Evolutionary conservation across 2,113 vertebrate genomes (phyloP), one percentile per base, ranked within the genome.

Genomic region (Trichechus manatus): DNA sequence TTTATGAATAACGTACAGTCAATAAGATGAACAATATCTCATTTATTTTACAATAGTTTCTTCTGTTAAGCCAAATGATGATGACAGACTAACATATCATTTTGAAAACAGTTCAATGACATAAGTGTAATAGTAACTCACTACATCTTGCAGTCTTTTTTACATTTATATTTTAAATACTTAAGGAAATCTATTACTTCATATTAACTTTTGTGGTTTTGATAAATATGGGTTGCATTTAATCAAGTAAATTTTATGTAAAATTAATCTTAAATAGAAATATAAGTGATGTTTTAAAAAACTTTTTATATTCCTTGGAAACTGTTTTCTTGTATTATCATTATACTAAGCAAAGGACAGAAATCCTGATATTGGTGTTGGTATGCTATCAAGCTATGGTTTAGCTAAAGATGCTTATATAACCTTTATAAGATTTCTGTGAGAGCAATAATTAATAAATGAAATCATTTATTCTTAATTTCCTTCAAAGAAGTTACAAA

Each of bases 81-180:
- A 87, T 72, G 27, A 63, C 33, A 88, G 61, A 59, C 17, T 59
- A n/a, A 94, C 39, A 1, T 23, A 68, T 23, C 33, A 83, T 64
- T 93, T 86, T 94, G 11, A 66, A 95, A 95, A 80, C 10, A 83
- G 14, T 91, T 63, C 17, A 88, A 9, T 86, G 50, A 61, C 33
- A 56, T 85, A 88, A 94, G 72, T 53, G 50, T 63, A 31, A 75
- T 10, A 77, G 33, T 42, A 83, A 39, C 27, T 94, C 42, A 93
- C 50, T 88, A 23, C 5, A 25, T 15, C 92, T 44, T 74, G 27
- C 17, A 74, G 17, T 74, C 22, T 8, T 4, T 59, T 3, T 59
- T 53, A 33, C 25, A 59, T n/a, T 91, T 11, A 44, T 20, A 91
- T 64, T 92, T 94, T 84, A 95, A 94, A 85, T 53, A 94, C 2